Evolutionary conservation across 2,797 vertebrate genomes (phyloP).

Genomic region (Hyperoplus immaculatus): DNA sequence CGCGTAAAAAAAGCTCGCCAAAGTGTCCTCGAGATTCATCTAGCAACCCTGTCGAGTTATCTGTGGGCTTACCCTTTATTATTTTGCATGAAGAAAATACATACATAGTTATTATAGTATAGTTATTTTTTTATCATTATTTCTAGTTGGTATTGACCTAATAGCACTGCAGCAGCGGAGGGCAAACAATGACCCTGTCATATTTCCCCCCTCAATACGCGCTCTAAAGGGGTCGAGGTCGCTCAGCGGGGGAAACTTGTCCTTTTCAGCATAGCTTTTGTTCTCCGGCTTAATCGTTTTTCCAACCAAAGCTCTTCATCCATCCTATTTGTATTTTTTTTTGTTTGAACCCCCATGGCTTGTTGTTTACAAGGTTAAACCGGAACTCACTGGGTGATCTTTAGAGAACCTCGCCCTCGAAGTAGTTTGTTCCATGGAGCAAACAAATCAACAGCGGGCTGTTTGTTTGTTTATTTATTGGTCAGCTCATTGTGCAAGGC

Average conservation of each 20-base stretch:
- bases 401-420: slow-evolving; percentile 17
- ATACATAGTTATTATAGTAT: neutral
- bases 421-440: slow-evolving; percentile 16
- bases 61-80: neutral
- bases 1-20: neutral
- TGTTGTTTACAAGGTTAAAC: slow-evolving; percentile 52
- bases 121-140: too few species aligned
- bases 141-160: too few species aligned
- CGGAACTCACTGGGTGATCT: slow-evolving; percentile 24
- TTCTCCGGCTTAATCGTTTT: slow-evolving; percentile 45
- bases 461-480: slow-evolving; percentile 6
- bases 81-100: neutral
- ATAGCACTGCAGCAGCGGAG: neutral
- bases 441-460: slow-evolving; percentile 2
- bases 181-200: slow-evolving; percentile 16
- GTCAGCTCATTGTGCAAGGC: slow-evolving; percentile 40
- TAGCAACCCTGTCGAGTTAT: neutral
- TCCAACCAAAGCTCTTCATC: slow-evolving; percentile 17
- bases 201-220: slow-evolving; percentile 18
- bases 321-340: slow-evolving; percentile 9
- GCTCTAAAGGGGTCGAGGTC: slow-evolving; percentile 51
- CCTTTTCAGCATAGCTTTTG: slow-evolving; percentile 52
- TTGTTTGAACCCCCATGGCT: neutral
- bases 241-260: slow-evolving; percentile 51
- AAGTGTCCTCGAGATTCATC: neutral